Conservation (phyloP, 2,888 invertebrate genomes). For the Pachycephus smyrnensis region DNA sequence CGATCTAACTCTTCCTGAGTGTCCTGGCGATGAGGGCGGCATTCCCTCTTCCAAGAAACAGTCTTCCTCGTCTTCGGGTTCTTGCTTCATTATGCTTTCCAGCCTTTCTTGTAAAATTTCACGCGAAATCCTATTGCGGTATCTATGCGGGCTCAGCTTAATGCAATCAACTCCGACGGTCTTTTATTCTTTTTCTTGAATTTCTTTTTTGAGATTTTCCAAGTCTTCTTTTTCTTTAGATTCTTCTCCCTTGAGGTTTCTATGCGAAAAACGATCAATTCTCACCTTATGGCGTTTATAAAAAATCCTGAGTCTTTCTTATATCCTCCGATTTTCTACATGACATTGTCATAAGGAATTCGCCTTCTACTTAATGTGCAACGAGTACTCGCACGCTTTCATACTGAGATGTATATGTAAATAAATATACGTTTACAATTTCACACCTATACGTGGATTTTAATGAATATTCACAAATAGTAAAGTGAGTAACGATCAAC, state of each 20-base stretch:
- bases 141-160: constrained; percentile 34
- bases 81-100: constrained; percentile 57
- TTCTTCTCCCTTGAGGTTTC: neutral
- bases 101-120: constrained; percentile 29
- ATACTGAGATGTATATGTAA: neutral
- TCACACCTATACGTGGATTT: neutral
- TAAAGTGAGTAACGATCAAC: neutral
- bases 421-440: neutral
- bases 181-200: neutral
- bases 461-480: neutral
- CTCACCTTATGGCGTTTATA: neutral
- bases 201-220: neutral
- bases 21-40: constrained; percentile 28
- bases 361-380: neutral
- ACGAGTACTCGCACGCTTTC: neutral
- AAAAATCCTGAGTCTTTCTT: neutral
- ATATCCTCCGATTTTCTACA: neutral
- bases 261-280: neutral
- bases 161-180: constrained; percentile 38
- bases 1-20: constrained; percentile 55
- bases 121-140: constrained; percentile 17
- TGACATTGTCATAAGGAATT: neutral
- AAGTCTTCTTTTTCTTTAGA: neutral
- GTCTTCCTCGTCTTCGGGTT: constrained; percentile 60
- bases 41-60: constrained; percentile 51